phyloP scores from a whole-genome alignment of 2,888 invertebrate species.

The Amblyjoppa fuscipennis region DNA sequence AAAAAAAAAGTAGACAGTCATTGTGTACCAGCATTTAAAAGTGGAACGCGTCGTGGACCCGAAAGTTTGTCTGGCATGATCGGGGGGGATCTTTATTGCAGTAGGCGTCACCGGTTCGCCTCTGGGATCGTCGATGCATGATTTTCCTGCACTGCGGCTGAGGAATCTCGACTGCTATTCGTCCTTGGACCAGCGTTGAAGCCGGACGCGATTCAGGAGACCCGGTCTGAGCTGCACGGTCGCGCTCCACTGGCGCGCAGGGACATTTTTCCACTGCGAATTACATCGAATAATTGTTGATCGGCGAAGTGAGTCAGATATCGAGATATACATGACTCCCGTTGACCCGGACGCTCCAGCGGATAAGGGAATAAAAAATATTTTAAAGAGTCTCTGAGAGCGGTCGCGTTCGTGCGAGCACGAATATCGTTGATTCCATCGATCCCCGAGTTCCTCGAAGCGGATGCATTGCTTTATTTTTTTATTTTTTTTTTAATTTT shows the following conservation, averaged over 20 bases:
- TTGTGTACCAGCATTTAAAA: not conserved
- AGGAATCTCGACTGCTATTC: not conserved
- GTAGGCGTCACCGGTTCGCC: slow-evolving; percentile 17
- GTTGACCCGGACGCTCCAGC: slow-evolving; percentile 32
- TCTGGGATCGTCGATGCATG: not conserved
- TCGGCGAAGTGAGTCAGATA: not conserved
- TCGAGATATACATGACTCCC: slow-evolving; percentile 5
- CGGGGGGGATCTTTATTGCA: not conserved
- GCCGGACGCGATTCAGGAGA: slow-evolving; percentile 4
- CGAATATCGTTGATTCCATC: slow-evolving; percentile 1
- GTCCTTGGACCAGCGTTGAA: slow-evolving; percentile 2
- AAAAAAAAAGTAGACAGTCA: not conserved
- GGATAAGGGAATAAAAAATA: slow-evolving; percentile 26
- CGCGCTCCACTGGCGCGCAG: not conserved
- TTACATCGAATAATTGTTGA: not conserved
- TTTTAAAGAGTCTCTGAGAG: slow-evolving; percentile 9
- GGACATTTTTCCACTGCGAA: not conserved
- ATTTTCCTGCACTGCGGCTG: slow-evolving; percentile 3
- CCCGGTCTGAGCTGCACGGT: not conserved
- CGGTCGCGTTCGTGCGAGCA: not conserved
- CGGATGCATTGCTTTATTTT: slow-evolving; percentile 1
- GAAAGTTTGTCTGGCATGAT: not conserved
- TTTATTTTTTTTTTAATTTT: not conserved
- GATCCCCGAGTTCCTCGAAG: not conserved
- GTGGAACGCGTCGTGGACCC: not conserved